phyloP scores from a whole-genome alignment of 2,797 vertebrate genomes.

The Gila robusta region DNA sequence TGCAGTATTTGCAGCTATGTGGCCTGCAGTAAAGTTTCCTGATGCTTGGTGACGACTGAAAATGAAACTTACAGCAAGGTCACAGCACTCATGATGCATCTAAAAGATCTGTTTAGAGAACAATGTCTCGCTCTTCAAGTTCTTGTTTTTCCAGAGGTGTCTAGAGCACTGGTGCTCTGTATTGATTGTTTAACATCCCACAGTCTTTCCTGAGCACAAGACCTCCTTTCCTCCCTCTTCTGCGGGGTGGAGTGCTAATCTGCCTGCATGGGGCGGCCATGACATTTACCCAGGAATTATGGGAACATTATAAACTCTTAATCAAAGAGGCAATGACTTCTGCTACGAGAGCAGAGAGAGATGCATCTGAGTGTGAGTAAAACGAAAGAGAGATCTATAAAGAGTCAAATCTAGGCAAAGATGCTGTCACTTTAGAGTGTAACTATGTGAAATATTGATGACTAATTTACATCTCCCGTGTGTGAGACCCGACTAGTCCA shows the following conservation, averaged over 20 bases:
- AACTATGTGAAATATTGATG: conserved; percentile 19
- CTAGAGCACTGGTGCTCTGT: neutral
- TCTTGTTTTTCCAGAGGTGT: conserved; percentile 19
- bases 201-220: conserved; percentile 27
- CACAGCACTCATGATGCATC: neutral
- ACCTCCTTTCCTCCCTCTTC: conserved; percentile 45
- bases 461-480: neutral
- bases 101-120: conserved; percentile 19
- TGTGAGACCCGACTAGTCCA: neutral
- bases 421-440: neutral
- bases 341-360: conserved; percentile 21
- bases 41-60: neutral
- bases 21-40: neutral
- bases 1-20: neutral
- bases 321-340: conserved; percentile 54
- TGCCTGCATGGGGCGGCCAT: conserved; percentile 57
- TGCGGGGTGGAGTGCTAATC: conserved; percentile 54
- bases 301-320: conserved; percentile 57
- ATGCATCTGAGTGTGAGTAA: conserved; percentile 2
- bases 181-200: conserved; percentile 56
- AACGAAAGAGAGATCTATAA: conserved; percentile 1
- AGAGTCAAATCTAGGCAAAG: neutral
- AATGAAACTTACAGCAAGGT: neutral
- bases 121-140: conserved; percentile 11
- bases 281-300: conserved; percentile 65